Percentiles rank a stretch among this genome's conserved stretches.
These are phyloP conservation scores for Zaprionus camerounensis DNA, from an alignment of 1,140 invertebrate genomes.

Conservation along the genomic window DNA sequence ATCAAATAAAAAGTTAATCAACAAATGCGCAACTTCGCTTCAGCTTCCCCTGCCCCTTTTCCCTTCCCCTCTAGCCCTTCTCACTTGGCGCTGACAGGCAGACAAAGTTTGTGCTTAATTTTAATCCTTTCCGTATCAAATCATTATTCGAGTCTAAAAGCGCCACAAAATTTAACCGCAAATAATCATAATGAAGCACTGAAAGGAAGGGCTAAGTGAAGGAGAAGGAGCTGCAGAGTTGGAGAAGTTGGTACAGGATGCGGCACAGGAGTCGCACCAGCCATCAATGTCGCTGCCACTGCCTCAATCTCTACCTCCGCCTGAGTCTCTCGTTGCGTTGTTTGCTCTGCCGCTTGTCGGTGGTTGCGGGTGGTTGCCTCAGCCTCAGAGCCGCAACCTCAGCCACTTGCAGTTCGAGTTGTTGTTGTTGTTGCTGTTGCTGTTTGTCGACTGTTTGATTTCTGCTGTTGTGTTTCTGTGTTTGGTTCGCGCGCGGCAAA, in stretches of 20 bases:
- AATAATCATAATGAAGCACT: constrained; percentile 82
- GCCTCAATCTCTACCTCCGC: background rate
- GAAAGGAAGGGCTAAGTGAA: background rate
- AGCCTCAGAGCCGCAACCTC: constrained; percentile 45
- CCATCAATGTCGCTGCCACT: constrained; percentile 21
- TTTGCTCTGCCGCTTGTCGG: constrained; percentile 28
- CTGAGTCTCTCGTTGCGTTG: constrained; percentile 5
- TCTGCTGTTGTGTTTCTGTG: constrained; percentile 63
- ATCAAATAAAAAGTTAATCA: constrained; percentile 82
- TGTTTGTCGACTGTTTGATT: constrained; percentile 50
- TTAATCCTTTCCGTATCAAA: constrained; percentile 83
- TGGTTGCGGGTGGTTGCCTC: constrained; percentile 49
- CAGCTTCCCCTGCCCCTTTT: too few species aligned
- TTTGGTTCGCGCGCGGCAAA: constrained; percentile 81
- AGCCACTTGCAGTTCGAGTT: constrained; percentile 75
- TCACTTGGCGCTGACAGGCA: constrained; percentile 34
- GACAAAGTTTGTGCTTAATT: constrained; percentile 76
- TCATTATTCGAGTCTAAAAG: constrained; percentile 60
- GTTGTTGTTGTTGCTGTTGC: constrained; percentile 41
- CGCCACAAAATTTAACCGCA: constrained; percentile 80
- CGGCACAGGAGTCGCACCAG: background rate
- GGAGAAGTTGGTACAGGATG: background rate
- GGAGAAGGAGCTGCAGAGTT: background rate
- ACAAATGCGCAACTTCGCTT: constrained; percentile 57
- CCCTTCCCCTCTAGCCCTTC: background rate